phyloP scores from a whole-genome alignment of 2,797 vertebrate genomes.

The Thamnophis elegans region DNA sequence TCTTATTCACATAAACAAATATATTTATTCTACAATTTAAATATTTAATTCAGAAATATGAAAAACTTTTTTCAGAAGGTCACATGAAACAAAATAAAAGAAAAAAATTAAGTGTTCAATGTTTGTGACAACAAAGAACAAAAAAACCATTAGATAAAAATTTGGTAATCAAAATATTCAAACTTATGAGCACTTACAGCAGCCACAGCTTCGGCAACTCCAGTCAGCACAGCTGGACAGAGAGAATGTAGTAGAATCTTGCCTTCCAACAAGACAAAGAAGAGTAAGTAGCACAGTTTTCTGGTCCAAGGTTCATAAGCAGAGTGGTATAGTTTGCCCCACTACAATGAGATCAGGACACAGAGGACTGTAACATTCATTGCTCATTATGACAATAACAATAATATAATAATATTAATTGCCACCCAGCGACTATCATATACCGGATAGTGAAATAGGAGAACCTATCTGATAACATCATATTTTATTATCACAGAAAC shows the following conservation, averaged over 20 bases:
- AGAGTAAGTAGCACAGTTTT: constrained; percentile 93
- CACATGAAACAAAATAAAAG: neutral
- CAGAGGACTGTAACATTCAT: neutral
- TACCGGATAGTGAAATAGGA: neutral
- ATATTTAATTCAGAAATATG: neutral
- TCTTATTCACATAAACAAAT: neutral
- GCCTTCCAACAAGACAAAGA: constrained; percentile 90
- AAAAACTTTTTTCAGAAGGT: neutral
- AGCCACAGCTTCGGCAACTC: constrained; percentile 94
- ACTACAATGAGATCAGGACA: constrained; percentile 65
- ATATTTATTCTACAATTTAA: neutral
- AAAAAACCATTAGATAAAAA: neutral
- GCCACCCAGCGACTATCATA: neutral
- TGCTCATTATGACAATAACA: neutral
- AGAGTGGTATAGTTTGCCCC: constrained; percentile 94
- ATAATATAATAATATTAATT: neutral
- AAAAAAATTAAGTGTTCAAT: neutral
- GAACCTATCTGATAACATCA: neutral
- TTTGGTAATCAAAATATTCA: neutral
- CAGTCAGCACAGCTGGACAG: constrained; percentile 92
- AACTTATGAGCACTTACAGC: constrained; percentile 82
- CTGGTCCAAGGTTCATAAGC: constrained; percentile 92
- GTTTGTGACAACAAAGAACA: neutral
- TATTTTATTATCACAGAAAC: neutral
- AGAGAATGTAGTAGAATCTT: constrained; percentile 98